Conservation (phyloP, 2,888 invertebrate genomes). For the Eupelmus urozonus region DNA sequence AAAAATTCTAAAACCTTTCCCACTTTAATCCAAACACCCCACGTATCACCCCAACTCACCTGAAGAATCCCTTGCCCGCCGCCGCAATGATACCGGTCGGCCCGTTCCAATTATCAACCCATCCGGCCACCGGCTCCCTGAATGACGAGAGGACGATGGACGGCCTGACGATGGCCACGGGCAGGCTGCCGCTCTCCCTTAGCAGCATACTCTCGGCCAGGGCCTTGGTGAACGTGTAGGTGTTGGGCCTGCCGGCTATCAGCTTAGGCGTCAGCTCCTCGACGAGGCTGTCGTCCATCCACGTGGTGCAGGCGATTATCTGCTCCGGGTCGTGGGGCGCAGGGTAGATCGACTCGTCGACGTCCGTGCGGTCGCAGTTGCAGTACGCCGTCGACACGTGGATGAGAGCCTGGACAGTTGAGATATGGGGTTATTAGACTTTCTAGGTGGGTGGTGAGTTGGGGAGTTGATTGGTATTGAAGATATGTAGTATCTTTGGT, state of each 20-base stretch:
- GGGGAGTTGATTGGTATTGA: no score
- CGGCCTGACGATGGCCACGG: constrained; percentile 84
- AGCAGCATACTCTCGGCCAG: constrained; percentile 83
- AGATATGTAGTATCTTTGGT: no score
- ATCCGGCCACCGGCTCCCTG: constrained; percentile 76
- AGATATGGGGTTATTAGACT: background rate
- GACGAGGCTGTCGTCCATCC: constrained; percentile 77
- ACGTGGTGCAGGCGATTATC: constrained; percentile 78
- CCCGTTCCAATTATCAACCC: constrained; percentile 78
- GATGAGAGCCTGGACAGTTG: constrained; percentile 78
- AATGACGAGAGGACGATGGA: constrained; percentile 78
- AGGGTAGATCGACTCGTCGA: constrained; percentile 81
- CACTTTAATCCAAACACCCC: no score
- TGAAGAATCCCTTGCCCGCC: constrained; percentile 81
- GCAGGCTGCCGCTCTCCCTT: constrained; percentile 80
- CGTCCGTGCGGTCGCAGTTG: constrained; percentile 83
- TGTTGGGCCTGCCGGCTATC: constrained; percentile 82
- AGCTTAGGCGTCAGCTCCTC: constrained; percentile 77
- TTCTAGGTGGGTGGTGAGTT: no score
- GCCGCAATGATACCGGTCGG: constrained; percentile 79
- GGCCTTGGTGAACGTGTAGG: constrained; percentile 87
- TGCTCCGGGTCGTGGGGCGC: constrained; percentile 79
- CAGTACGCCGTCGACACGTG: constrained; percentile 87
- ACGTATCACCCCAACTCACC: no score
- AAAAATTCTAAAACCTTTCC: no score